Conservation (phyloP, 1,140 invertebrate genomes). For the Nasonia longicornis region DNA sequence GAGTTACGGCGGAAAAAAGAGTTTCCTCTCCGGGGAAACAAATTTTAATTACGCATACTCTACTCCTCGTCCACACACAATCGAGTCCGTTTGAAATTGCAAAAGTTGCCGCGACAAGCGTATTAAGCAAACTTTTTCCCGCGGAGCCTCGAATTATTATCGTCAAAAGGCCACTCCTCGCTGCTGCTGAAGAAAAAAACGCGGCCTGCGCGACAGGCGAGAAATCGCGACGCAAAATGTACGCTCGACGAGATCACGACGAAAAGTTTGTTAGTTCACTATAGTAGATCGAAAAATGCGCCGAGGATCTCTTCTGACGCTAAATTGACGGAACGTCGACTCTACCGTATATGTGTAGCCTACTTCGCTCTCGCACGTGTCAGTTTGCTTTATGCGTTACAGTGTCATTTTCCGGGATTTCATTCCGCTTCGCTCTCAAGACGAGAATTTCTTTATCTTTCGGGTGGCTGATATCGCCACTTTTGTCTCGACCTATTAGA, state of each 20-base stretch:
- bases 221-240: background rate
- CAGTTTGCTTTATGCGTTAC: background rate
- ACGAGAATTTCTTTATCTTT: background rate
- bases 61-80: background rate
- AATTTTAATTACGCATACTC: background rate
- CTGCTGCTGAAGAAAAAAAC: background rate
- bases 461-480: background rate
- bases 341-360: background rate
- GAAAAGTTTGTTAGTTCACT: too few relatives aligned
- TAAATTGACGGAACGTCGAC: background rate
- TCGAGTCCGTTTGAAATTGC: background rate
- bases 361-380: background rate
- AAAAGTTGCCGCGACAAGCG: background rate
- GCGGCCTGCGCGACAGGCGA: background rate
- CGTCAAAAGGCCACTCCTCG: too few relatives aligned
- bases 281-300: too few relatives aligned
- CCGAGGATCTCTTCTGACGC: too few relatives aligned
- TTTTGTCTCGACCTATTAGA: background rate
- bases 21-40: too few relatives aligned
- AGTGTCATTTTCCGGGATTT: background rate
- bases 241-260: too few relatives aligned
- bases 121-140: too few relatives aligned
- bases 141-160: too few relatives aligned
- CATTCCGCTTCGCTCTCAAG: background rate
- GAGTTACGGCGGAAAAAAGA: too few relatives aligned